Conservation (phyloP, 2,113 vertebrate genomes). For the Oceanites oceanicus region DNA sequence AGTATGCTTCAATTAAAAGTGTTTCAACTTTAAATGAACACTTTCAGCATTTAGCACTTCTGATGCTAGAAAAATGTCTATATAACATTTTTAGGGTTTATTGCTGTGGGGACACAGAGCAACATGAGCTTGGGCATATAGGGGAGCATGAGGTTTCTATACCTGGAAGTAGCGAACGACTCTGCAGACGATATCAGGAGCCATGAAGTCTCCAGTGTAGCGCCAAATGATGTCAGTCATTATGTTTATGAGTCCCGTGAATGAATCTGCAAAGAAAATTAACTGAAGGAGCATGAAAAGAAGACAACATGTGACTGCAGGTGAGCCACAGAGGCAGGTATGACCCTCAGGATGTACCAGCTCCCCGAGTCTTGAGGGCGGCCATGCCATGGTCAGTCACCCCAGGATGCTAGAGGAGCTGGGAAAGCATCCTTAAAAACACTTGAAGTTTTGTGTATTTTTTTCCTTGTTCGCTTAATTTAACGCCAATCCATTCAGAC, state of each 20-base stretch:
- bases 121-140: accelerated
- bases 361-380: background rate
- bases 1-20: background rate
- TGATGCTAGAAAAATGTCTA: background rate
- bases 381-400: accelerated
- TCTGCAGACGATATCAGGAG: conserved; percentile 75
- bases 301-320: background rate
- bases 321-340: background rate
- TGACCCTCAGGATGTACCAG: background rate
- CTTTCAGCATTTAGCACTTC: background rate
- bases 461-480: background rate
- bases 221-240: conserved; percentile 80
- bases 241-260: conserved; percentile 78
- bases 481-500: background rate
- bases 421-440: background rate
- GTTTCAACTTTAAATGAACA: background rate
- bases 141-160: background rate
- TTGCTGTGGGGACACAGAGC: background rate
- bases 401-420: background rate
- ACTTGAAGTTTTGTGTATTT: background rate
- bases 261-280: conserved; percentile 63
- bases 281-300: background rate
- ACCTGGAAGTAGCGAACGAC: conserved; percentile 77
- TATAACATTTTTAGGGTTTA: background rate
- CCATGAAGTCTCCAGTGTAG: conserved; percentile 79